Evolutionary conservation across 2,888 invertebrate genomes (phyloP), one percentile per base, ranked within the genome.

Genomic region (Drosophila kambysellisi): DNA sequence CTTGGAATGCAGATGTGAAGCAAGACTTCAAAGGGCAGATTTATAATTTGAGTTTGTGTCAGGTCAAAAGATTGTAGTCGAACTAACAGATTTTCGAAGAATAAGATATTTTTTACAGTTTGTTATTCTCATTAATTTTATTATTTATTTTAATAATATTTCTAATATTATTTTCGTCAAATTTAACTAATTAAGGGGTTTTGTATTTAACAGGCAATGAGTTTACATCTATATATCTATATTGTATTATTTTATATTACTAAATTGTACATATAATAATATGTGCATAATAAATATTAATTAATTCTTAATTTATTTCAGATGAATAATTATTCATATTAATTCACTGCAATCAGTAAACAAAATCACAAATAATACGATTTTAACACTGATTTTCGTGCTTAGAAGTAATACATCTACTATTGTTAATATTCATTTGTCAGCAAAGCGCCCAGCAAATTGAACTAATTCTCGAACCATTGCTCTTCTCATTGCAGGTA

Each of bases 401-500:
- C 17, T 56, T 4, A 29, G 12, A 39, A 37, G 11, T 15, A 43
- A 46, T 9, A 4, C 20, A 30, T 15, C 0, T 32, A 7, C 35
- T n/a, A 17, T 39, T 48, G 48, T 29, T 9, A 8, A 64, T 58
- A 46, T 32, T 12, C 59, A 80, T 80, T 78, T 76, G 68, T 65
- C 63, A 68, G 52, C 32, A 29, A 64, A 57, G 39, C 53, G 64
- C 41, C 17, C 57, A 43, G 65, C 79, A 75, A 89, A 83, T 82
- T 84, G 64, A 70, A 81, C 82, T 89, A 83, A 87, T 87, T 77
- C 68, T 33, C 51, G 54, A 70, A 63, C 20, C 50, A 68, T 48
- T 65, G 61, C 43, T 69, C 41, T 53, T 69, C 35, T 86, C 79
- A 74, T 88, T 88, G 59, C 87, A 88, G 90, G 90, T 88, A 88